A percentile compares a stretch with the other conserved stretches of the same genome.
These are phyloP conservation scores for Palaemon carinicauda DNA, from an alignment of 1,140 invertebrate species.

Conservation along the genomic window DNA sequence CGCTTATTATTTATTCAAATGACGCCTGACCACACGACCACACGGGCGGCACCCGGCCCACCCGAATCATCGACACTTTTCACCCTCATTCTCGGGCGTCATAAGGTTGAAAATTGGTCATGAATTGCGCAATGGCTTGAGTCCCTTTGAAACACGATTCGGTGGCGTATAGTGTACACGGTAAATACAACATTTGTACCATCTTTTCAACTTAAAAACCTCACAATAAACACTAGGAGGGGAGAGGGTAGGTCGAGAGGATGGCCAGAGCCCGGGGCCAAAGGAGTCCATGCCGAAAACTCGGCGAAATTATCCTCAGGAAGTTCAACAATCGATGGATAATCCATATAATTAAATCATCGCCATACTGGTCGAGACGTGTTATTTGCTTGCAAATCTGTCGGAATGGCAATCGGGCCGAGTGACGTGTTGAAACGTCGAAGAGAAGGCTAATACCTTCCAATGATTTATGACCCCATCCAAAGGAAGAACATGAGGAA, in stretches of 20 bases:
- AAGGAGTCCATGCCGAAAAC: no score
- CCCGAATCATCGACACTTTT: background rate
- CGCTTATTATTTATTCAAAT: conserved; percentile 39
- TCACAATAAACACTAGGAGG: conserved; percentile 13
- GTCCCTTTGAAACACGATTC: background rate
- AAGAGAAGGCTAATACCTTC: no score
- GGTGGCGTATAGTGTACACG: conserved; percentile 23
- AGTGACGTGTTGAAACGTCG: no score
- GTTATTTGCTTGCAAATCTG: no score
- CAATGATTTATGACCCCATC: no score
- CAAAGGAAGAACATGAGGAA: no score
- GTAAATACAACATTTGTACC: conserved; percentile 31
- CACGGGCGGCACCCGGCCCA: background rate
- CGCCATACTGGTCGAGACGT: no score
- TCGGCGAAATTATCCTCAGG: no score
- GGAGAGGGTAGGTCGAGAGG: background rate
- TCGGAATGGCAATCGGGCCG: no score
- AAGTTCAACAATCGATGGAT: no score
- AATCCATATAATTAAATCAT: no score
- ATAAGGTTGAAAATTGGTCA: background rate
- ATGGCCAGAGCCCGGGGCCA: background rate
- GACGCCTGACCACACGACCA: conserved; percentile 11
- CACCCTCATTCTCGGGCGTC: background rate
- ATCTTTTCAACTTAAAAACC: conserved; percentile 19
- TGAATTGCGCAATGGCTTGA: background rate